phyloP scores from a whole-genome alignment of 2,797 vertebrate species.

The Carcharodon carcharias region DNA sequence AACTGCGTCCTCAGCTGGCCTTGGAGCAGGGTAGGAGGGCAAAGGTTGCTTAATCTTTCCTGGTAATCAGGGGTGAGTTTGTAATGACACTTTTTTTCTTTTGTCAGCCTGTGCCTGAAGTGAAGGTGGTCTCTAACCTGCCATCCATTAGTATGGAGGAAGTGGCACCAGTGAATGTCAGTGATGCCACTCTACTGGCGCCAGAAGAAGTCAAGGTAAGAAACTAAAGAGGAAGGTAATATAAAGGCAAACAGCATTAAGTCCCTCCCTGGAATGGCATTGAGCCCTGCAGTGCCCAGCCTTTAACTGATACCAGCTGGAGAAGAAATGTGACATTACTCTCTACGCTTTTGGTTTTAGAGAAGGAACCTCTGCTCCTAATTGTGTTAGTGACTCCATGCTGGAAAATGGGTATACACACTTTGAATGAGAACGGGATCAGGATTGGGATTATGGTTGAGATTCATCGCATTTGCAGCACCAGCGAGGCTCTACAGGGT shows the following conservation, averaged over 20 bases:
- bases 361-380: background rate
- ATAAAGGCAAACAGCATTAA: background rate
- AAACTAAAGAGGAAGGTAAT: background rate
- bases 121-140: conserved; percentile 88
- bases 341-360: background rate
- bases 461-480: background rate
- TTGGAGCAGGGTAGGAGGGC: background rate
- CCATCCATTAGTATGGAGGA: conserved; percentile 89
- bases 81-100: conserved; percentile 33
- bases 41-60: background rate
- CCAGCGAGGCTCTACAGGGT: too few relatives aligned
- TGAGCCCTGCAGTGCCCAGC: background rate
- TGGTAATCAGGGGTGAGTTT: background rate
- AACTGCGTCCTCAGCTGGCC: background rate
- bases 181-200: conserved; percentile 79
- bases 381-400: background rate
- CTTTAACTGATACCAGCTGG: background rate
- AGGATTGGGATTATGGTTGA: background rate
- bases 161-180: conserved; percentile 82
- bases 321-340: background rate
- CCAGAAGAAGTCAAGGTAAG: conserved; percentile 94
- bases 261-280: background rate
- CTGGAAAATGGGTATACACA: background rate
- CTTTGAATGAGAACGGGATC: background rate
- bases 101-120: conserved; percentile 76